These are phyloP conservation scores for Drosophila siamana DNA, from an alignment of 2,888 invertebrate genomes.

Conservation along the genomic window DNA sequence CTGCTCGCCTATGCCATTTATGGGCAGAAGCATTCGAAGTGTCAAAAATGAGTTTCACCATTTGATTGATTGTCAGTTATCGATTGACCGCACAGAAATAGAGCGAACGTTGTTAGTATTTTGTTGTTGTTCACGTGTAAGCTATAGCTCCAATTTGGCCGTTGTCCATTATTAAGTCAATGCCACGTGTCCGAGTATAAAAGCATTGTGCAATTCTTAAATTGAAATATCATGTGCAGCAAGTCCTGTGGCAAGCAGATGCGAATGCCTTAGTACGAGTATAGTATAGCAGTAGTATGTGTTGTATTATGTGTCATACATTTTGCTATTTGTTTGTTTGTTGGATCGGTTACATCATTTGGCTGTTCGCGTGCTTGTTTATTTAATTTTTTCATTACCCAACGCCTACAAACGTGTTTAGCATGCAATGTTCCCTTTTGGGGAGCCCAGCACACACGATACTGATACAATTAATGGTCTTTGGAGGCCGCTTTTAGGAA, in stretches of 20 bases:
- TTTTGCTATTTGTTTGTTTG: constrained; percentile 27
- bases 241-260: no score
- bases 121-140: constrained; percentile 5
- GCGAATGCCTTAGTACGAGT: background rate
- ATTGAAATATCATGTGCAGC: constrained; percentile 1
- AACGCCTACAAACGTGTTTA: constrained; percentile 56
- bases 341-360: constrained; percentile 51
- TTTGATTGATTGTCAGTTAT: constrained; percentile 38
- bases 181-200: background rate
- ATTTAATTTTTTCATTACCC: constrained; percentile 77
- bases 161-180: constrained; percentile 5
- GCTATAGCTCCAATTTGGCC: constrained; percentile 4
- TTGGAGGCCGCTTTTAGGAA: constrained; percentile 17
- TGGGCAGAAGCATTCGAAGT: constrained; percentile 7
- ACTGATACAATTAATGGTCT: constrained; percentile 73
- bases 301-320: constrained; percentile 1
- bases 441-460: constrained; percentile 36
- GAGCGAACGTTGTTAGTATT: background rate
- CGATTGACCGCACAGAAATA: constrained; percentile 21
- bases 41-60: constrained; percentile 29
- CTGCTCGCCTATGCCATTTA: constrained; percentile 7
- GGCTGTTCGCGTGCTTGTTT: constrained; percentile 64
- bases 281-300: no score
- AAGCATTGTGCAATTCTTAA: constrained; percentile 12
- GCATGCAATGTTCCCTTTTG: constrained; percentile 54